Conservation (phyloP, 2,797 vertebrate species). For the Holocentrus rufus region DNA sequence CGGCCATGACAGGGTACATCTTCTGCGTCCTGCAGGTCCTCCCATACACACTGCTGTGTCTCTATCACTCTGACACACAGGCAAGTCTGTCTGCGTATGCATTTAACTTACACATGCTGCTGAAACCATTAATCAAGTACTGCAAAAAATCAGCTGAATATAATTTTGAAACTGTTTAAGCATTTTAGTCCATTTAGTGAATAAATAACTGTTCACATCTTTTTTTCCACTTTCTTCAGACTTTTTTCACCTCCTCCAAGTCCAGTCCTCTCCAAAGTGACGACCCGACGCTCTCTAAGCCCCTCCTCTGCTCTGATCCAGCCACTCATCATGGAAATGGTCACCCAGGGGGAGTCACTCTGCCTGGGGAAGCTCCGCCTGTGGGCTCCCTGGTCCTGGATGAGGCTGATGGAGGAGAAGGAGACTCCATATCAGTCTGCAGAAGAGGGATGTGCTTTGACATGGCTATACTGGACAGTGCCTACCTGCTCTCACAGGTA, state of each 20-base stretch:
- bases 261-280: slow-evolving; percentile 14
- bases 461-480: slow-evolving; percentile 89
- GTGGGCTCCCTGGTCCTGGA: slow-evolving; percentile 39
- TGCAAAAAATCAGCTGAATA: too few species aligned
- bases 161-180: too few species aligned
- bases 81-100: slow-evolving; percentile 61
- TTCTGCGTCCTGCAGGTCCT: slow-evolving; percentile 88
- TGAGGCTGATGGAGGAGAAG: slow-evolving; percentile 9
- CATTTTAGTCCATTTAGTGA: too few species aligned
- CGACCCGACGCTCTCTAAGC: not conserved
- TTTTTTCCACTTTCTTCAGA: slow-evolving; percentile 64
- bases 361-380: accelerated
- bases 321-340: slow-evolving; percentile 48
- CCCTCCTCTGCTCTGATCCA: not conserved
- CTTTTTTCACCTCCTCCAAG: slow-evolving; percentile 80
- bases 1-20: slow-evolving; percentile 85
- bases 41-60: slow-evolving; percentile 86
- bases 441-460: slow-evolving; percentile 87
- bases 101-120: too few species aligned
- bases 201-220: not conserved
- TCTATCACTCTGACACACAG: slow-evolving; percentile 88
- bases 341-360: slow-evolving; percentile 39
- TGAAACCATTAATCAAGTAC: too few species aligned
- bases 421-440: slow-evolving; percentile 29
- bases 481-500: slow-evolving; percentile 86